These are phyloP conservation scores for Zoanthus solanderi DNA, from an alignment of 92 coral and sea anemone genomes.

Conservation along the genomic window DNA sequence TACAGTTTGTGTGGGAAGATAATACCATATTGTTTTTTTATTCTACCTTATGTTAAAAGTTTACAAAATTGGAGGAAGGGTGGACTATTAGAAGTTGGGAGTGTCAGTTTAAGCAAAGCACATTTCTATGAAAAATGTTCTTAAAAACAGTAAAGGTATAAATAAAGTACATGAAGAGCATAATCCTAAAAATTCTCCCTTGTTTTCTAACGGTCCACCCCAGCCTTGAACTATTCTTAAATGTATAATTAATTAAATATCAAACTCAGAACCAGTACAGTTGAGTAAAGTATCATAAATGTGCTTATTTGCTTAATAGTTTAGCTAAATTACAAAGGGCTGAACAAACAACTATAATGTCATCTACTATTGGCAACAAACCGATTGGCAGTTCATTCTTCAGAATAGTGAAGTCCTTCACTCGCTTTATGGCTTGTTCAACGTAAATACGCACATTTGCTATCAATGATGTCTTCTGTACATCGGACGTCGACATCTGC, in stretches of 20 bases:
- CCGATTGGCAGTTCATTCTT: conserved; percentile 51
- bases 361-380: conserved; percentile 54
- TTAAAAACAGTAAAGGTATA: conserved; percentile 26
- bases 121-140: conserved; percentile 27
- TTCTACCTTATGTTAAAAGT: conserved; percentile 28
- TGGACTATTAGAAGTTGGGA: conserved; percentile 23
- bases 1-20: conserved; percentile 25
- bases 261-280: conserved; percentile 28
- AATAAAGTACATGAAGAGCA: conserved; percentile 26
- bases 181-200: conserved; percentile 25
- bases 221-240: conserved; percentile 18
- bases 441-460: conserved; percentile 58
- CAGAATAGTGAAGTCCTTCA: conserved; percentile 38
- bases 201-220: conserved; percentile 28
- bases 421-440: conserved; percentile 45
- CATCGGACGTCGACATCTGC: conserved; percentile 54
- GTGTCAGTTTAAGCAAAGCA: conserved; percentile 25
- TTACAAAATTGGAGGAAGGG: conserved; percentile 22
- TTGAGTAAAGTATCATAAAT: conserved; percentile 10
- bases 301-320: conserved; percentile 36
- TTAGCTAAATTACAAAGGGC: conserved; percentile 49
- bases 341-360: conserved; percentile 53
- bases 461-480: conserved; percentile 35
- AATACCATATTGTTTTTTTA: conserved; percentile 22
- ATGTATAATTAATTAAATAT: conserved; percentile 20